A percentile compares a stretch with the other conserved stretches of the same genome.
Conservation (phyloP, 2,888 invertebrate species). For the Hirtodrosophila histrioides region DNA sequence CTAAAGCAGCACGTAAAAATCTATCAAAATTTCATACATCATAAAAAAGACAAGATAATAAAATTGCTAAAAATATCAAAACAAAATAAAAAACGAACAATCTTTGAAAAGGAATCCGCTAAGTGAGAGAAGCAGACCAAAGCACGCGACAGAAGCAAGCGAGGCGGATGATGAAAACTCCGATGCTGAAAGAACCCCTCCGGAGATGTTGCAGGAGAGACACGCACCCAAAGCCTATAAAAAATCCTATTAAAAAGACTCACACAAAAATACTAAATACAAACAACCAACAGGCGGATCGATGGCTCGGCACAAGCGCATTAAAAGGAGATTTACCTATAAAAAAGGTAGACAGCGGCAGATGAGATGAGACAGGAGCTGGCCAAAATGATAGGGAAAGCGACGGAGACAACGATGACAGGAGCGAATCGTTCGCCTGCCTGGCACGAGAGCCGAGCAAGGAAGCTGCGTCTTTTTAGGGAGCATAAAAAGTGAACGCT, state of each 20-base stretch:
- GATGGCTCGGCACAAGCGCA: constrained; percentile 60
- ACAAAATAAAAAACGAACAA: constrained; percentile 35
- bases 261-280: constrained; percentile 53
- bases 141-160: constrained; percentile 73
- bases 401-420: constrained; percentile 40
- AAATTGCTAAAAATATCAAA: constrained; percentile 70
- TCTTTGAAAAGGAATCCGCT: constrained; percentile 31
- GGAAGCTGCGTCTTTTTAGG: constrained; percentile 63
- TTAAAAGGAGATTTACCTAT: constrained; percentile 76
- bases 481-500: constrained; percentile 52
- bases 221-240: constrained; percentile 58
- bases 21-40: constrained; percentile 68
- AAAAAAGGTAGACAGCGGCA: constrained; percentile 67
- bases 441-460: constrained; percentile 60
- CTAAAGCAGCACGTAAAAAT: constrained; percentile 24
- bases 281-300: constrained; percentile 62
- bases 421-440: constrained; percentile 40
- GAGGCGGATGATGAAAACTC: constrained; percentile 14
- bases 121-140: constrained; percentile 23
- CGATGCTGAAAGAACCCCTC: constrained; percentile 32
- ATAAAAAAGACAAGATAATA: constrained; percentile 65
- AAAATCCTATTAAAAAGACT: constrained; percentile 79
- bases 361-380: constrained; percentile 49
- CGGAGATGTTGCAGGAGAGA: constrained; percentile 48
- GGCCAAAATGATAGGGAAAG: constrained; percentile 63